Conservation (phyloP, 1,140 invertebrate genomes). For the Maniola jurtina region DNA sequence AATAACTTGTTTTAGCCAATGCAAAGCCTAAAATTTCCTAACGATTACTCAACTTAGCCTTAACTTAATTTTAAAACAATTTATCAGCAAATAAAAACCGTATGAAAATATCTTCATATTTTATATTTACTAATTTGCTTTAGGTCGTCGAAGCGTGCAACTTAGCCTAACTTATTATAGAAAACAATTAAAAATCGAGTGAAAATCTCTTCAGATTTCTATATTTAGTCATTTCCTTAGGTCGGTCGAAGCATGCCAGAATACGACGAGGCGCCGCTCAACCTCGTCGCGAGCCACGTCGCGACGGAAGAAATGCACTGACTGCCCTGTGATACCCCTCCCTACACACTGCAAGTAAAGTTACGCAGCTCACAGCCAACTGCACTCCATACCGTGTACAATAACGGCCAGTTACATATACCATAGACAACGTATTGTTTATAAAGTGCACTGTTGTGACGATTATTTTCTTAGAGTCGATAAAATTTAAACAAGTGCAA, state of each 20-base stretch:
- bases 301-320: constrained; percentile 75
- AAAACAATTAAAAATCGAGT: too few relatives aligned
- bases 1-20: too few relatives aligned
- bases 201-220: too few relatives aligned
- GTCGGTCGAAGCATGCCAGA: constrained; percentile 61
- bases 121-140: too few relatives aligned
- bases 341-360: not conserved
- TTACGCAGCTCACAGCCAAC: not conserved
- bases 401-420: constrained; percentile 40
- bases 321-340: constrained; percentile 32
- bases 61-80: too few relatives aligned
- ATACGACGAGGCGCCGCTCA: constrained; percentile 75
- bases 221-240: constrained; percentile 36
- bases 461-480: not conserved
- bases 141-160: too few relatives aligned
- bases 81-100: too few relatives aligned
- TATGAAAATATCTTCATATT: too few relatives aligned
- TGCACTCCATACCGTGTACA: constrained; percentile 18
- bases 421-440: constrained; percentile 32
- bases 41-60: too few relatives aligned
- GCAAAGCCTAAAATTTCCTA: too few relatives aligned
- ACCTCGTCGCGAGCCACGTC: constrained; percentile 72
- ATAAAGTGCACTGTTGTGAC: constrained; percentile 1
- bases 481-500: not conserved
- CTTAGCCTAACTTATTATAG: too few relatives aligned